phyloP scores from a whole-genome alignment of 2,797 vertebrate genomes.

The Cossypha niveicapilla region DNA sequence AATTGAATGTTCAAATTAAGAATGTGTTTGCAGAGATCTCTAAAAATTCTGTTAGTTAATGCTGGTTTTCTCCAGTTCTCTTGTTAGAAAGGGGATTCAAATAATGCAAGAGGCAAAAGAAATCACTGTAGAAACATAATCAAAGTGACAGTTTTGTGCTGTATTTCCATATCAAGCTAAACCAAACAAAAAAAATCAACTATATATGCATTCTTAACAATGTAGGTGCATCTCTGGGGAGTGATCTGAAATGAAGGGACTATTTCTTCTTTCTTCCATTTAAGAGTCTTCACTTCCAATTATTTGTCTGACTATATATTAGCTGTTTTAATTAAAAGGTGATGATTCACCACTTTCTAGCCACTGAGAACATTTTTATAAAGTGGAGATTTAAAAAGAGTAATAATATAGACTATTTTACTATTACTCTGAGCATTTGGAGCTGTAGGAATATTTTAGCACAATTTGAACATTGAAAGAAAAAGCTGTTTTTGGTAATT shows the following conservation, averaged over 20 bases:
- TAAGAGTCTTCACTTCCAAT: conserved; percentile 15
- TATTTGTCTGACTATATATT: conserved; percentile 56
- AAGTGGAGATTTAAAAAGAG: conserved; percentile 12
- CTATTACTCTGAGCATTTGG: conserved; percentile 7
- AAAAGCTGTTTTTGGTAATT: conserved; percentile 53
- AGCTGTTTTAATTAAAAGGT: conserved; percentile 65
- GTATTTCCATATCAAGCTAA: conserved; percentile 52
- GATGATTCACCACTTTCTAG: conserved; percentile 57
- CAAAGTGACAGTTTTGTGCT: conserved; percentile 35
- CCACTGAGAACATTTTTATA: conserved; percentile 37
- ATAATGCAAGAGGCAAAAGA: conserved; percentile 7
- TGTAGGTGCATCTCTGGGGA: neutral
- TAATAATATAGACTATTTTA: neutral
- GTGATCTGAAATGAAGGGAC: conserved; percentile 27
- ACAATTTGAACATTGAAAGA: conserved; percentile 45
- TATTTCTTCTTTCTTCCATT: neutral
- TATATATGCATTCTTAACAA: conserved; percentile 14
- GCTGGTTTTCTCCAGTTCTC: neutral
- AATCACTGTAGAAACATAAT: conserved; percentile 16
- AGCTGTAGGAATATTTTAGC: conserved; percentile 38
- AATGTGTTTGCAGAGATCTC: neutral
- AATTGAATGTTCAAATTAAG: neutral
- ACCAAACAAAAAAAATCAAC: conserved; percentile 16
- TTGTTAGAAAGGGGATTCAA: neutral
- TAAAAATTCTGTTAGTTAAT: neutral